Conservation (phyloP, 2,888 invertebrate species). For the Ametastegia equiseti region DNA sequence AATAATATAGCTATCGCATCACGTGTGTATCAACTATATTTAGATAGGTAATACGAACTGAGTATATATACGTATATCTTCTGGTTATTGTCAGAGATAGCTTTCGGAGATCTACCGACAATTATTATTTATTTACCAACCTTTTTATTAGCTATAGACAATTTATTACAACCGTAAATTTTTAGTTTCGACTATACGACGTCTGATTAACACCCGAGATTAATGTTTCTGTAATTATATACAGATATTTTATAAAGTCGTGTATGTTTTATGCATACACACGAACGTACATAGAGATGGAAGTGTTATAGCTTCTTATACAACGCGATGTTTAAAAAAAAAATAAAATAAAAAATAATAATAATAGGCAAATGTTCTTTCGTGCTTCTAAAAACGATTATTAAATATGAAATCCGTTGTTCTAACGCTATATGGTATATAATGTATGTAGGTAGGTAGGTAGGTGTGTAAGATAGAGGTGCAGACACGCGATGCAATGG, state of each 20-base stretch:
- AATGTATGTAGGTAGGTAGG: too few relatives aligned
- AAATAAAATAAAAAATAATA: background rate
- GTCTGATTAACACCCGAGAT: background rate
- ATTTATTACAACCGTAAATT: background rate
- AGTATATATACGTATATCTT: background rate
- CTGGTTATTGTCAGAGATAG: background rate
- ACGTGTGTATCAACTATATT: background rate
- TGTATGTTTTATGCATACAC: background rate
- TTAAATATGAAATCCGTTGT: background rate
- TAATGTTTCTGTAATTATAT: background rate
- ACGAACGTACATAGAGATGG: background rate
- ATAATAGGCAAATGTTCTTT: too few relatives aligned
- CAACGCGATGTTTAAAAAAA: background rate
- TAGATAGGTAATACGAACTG: background rate
- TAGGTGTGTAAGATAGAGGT: too few relatives aligned
- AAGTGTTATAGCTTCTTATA: background rate
- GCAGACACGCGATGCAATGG: slow-evolving; percentile 20
- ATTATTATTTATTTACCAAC: background rate
- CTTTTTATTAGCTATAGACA: too few relatives aligned
- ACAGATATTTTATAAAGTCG: too few relatives aligned
- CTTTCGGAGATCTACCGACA: background rate
- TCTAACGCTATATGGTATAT: background rate
- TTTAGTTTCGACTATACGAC: background rate
- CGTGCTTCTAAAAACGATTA: too few relatives aligned
- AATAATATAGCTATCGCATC: background rate